A percentile compares a stretch with the other conserved stretches of the same genome.
phyloP scores from a whole-genome alignment of 2,797 vertebrate genomes.

The Gymnoscopelus microlampas region DNA sequence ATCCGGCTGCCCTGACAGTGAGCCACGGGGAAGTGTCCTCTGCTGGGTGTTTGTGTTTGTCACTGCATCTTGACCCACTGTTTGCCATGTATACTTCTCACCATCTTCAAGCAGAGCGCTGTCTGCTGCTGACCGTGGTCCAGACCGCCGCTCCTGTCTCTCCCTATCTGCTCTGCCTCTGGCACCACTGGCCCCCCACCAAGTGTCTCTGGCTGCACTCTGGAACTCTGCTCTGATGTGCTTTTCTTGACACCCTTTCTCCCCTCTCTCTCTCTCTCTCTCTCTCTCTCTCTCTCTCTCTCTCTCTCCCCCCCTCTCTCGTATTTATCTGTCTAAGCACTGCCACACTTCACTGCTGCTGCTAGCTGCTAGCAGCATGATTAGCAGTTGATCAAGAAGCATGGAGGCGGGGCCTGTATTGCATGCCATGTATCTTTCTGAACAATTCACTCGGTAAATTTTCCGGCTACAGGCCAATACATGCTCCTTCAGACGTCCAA shows the following conservation, averaged over 20 bases:
- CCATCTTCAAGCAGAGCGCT: not conserved
- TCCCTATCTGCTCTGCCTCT: conserved; percentile 60
- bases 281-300: no score
- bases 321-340: no score
- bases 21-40: conserved; percentile 51
- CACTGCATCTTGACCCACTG: conserved; percentile 44
- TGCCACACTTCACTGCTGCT: no score
- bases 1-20: conserved; percentile 28
- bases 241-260: conserved; percentile 53
- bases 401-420: no score
- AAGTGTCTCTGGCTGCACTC: conserved; percentile 61
- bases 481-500: no score
- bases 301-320: no score
- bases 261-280: no score
- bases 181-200: conserved; percentile 47
- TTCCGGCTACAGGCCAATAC: no score
- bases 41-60: conserved; percentile 47
- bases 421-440: no score
- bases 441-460: no score
- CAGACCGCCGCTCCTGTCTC: conserved; percentile 60
- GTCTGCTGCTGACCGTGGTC: conserved; percentile 4
- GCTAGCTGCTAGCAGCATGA: no score
- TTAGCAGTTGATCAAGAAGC: no score
- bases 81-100: conserved; percentile 43
- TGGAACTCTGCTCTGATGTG: conserved; percentile 58